phyloP scores from a whole-genome alignment of 2,797 vertebrate genomes.

The Falco novaeseelandiae region DNA sequence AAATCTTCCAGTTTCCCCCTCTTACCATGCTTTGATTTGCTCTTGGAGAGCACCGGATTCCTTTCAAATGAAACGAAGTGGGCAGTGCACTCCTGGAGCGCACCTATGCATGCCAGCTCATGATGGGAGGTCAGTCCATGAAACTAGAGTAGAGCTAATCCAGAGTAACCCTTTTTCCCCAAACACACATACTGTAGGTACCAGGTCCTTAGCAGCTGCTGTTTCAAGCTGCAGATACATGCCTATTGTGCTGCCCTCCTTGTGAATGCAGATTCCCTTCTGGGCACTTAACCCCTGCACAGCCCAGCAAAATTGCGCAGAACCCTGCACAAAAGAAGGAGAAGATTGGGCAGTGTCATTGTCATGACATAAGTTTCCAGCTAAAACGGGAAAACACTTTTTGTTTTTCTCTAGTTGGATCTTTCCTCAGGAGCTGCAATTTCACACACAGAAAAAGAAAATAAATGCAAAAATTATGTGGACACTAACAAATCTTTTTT shows the following conservation, averaged over 20 bases:
- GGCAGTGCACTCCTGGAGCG: background rate
- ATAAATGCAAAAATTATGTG: conserved; percentile 14
- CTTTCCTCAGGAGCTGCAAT: background rate
- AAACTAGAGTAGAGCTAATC: background rate
- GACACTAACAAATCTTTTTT: background rate
- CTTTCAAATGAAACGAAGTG: background rate
- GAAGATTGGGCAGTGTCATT: background rate
- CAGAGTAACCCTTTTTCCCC: background rate
- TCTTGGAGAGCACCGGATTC: background rate
- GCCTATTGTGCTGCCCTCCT: background rate
- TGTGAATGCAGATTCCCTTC: background rate
- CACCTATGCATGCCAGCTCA: background rate
- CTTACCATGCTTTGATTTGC: background rate
- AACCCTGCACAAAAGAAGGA: background rate
- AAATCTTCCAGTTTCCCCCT: background rate
- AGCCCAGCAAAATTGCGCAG: background rate
- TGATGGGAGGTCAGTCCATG: background rate
- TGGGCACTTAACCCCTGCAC: background rate
- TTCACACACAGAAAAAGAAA: background rate
- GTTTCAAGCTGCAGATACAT: background rate
- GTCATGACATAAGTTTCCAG: background rate
- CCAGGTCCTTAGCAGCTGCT: background rate
- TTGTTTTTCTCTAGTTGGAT: background rate
- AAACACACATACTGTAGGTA: background rate
- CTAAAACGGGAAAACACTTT: background rate